A percentile compares a stretch with the other conserved stretches of the same genome.
phyloP scores from a whole-genome alignment of 1,140 invertebrate species.

The Daktulosphaira vitifoliae region DNA sequence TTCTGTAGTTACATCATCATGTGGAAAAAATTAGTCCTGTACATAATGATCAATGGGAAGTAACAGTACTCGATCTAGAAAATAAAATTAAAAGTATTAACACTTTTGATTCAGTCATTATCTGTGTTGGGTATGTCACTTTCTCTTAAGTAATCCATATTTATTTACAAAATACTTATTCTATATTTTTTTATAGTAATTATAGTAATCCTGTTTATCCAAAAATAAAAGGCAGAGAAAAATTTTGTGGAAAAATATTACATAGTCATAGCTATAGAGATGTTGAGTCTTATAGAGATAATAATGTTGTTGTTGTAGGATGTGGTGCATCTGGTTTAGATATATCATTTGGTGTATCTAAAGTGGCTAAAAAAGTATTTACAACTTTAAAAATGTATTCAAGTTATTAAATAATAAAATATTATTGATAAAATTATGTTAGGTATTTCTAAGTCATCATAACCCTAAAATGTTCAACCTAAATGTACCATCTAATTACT shows the following conservation, averaged over 20 bases:
- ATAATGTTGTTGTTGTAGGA: slow-evolving; percentile 69
- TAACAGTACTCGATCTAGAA: slow-evolving; percentile 53
- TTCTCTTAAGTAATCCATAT: not conserved
- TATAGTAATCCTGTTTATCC: slow-evolving; percentile 59
- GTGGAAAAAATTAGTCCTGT: slow-evolving; percentile 52
- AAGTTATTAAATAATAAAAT: not conserved
- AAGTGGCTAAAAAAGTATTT: slow-evolving; percentile 48
- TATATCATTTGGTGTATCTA: slow-evolving; percentile 53
- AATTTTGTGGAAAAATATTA: slow-evolving; percentile 58
- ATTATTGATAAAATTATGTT: slow-evolving; percentile 1
- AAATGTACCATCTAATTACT: slow-evolving; percentile 55
- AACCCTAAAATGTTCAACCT: slow-evolving; percentile 50
- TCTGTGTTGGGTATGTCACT: slow-evolving; percentile 20
- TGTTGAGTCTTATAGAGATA: slow-evolving; percentile 55
- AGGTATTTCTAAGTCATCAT: slow-evolving; percentile 56
- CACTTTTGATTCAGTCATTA: slow-evolving; percentile 57
- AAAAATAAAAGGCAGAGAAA: slow-evolving; percentile 51
- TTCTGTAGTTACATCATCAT: slow-evolving; percentile 56
- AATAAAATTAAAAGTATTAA: slow-evolving; percentile 46
- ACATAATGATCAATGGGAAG: slow-evolving; percentile 51
- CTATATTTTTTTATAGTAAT: slow-evolving; percentile 43
- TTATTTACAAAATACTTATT: not conserved
- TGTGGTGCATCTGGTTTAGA: slow-evolving; percentile 74
- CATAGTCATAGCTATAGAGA: slow-evolving; percentile 82
- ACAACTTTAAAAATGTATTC: slow-evolving; percentile 44